A percentile compares a stretch with the other conserved stretches of the same genome.
Evolutionary conservation across 2,113 vertebrate species (phyloP).

Genomic region (Narcine bancroftii): DNA sequence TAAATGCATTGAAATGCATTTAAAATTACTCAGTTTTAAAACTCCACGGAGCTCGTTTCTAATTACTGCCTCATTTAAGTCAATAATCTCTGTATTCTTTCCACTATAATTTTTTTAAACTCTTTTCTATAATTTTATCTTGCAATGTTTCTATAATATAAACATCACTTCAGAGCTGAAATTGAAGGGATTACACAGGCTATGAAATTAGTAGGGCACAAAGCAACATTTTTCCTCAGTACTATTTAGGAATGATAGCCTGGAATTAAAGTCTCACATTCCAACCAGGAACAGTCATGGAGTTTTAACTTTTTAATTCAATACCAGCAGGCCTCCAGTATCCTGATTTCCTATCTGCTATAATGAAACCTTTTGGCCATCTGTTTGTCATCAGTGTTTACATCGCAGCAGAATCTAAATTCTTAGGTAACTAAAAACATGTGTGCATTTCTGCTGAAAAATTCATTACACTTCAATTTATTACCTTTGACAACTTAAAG

Average conservation of each 20-base stretch:
- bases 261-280: neutral
- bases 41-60: neutral
- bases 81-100: neutral
- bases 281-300: neutral
- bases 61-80: neutral
- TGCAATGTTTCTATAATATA: neutral
- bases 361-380: slow-evolving; percentile 46
- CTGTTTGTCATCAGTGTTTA: slow-evolving; percentile 69
- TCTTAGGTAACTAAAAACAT: slow-evolving; percentile 71
- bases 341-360: slow-evolving; percentile 21
- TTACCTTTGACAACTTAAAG: slow-evolving; percentile 51
- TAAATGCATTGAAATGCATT: neutral
- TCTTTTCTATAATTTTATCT: neutral
- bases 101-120: neutral
- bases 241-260: neutral
- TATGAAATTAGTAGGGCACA: neutral
- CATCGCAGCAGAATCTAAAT: slow-evolving; percentile 57
- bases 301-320: neutral
- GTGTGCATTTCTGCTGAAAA: slow-evolving; percentile 61
- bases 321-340: neutral
- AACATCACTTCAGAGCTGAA: neutral
- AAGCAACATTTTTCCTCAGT: neutral
- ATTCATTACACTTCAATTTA: slow-evolving; percentile 58
- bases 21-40: neutral
- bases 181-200: neutral